phyloP scores from a whole-genome alignment of 2,113 vertebrate species.

The Nanorana parkeri region DNA sequence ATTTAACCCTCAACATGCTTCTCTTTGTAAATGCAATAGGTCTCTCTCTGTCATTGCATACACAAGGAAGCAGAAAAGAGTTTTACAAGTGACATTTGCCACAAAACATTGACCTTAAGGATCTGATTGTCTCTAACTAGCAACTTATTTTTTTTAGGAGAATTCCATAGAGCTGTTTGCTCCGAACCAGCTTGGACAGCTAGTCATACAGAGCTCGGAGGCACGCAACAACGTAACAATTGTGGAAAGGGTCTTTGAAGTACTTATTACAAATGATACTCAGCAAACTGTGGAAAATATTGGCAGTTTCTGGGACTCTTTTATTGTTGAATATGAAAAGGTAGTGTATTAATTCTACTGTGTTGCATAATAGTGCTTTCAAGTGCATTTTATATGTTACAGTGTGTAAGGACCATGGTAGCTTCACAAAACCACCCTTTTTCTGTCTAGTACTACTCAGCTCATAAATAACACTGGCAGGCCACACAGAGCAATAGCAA shows the following conservation, averaged over 20 bases:
- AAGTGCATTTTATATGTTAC: background rate
- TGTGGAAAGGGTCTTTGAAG: conserved; percentile 41
- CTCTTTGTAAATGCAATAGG: too few relatives aligned
- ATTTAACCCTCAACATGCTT: too few relatives aligned
- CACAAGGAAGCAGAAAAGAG: too few relatives aligned
- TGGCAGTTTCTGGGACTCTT: conserved; percentile 55
- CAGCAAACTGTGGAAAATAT: background rate
- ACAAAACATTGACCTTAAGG: too few relatives aligned
- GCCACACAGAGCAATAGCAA: background rate
- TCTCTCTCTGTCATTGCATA: too few relatives aligned
- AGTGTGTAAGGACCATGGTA: background rate
- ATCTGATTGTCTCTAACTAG: too few relatives aligned
- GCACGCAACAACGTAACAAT: background rate
- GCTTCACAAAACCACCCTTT: background rate
- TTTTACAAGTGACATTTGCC: too few relatives aligned
- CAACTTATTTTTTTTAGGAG: conserved; percentile 27
- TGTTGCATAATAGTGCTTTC: background rate
- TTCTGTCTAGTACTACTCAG: background rate
- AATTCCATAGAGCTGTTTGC: conserved; percentile 10
- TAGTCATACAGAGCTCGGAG: background rate
- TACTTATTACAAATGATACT: background rate
- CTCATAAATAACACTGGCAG: background rate
- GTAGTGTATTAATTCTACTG: conserved; percentile 29
- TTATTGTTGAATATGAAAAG: conserved; percentile 43
- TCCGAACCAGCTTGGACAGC: conserved; percentile 44